These are phyloP conservation scores for Oopsacas minuta DNA, from an alignment of 37 sponge, comb jelly and placozoan species.

Conservation along the genomic window DNA sequence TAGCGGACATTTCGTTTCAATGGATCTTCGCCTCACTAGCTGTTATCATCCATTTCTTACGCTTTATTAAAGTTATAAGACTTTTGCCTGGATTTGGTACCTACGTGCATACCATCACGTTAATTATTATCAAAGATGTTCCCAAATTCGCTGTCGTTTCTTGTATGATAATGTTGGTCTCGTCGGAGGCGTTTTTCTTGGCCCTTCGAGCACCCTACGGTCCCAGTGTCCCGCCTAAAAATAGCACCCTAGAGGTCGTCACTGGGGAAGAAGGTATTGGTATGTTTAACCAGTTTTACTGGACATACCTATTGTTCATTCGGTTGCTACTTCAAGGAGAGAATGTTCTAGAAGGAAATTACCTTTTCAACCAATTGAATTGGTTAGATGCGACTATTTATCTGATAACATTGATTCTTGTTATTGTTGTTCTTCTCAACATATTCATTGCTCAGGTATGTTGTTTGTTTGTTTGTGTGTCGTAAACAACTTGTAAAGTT, in stretches of 20 bases:
- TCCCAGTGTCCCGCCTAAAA: not conserved
- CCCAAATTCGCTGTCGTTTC: not conserved
- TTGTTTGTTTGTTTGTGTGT: too few species aligned
- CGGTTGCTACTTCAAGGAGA: not conserved
- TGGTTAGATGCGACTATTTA: not conserved
- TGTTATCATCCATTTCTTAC: not conserved
- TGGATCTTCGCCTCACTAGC: not conserved
- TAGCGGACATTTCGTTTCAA: not conserved
- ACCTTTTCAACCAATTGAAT: not conserved
- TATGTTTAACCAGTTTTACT: not conserved
- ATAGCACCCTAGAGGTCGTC: not conserved
- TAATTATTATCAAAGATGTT: not conserved
- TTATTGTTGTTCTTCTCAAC: not conserved
- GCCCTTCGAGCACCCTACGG: not conserved
- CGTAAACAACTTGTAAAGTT: too few species aligned
- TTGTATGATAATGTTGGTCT: not conserved
- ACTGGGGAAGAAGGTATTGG: not conserved
- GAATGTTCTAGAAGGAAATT: not conserved
- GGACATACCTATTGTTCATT: not conserved
- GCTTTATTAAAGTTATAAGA: not conserved
- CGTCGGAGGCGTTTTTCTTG: not conserved
- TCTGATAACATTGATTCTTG: not conserved
- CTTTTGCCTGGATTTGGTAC: not conserved
- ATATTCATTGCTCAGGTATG: not conserved
- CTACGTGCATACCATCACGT: not conserved